phyloP scores from a whole-genome alignment of 2,888 invertebrate species.

The Caenorhabditis uteleia region DNA sequence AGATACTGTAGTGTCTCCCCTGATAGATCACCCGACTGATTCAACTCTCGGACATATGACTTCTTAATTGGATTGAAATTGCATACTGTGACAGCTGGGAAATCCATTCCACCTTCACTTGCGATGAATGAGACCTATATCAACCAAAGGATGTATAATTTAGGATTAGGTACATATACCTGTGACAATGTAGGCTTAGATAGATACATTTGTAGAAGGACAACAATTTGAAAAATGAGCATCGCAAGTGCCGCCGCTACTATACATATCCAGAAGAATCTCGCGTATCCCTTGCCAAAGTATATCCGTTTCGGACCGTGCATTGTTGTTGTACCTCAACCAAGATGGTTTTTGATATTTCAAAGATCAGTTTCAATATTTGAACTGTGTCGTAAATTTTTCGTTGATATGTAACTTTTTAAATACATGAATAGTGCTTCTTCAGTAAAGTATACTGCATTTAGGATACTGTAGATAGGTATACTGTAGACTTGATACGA shows the following conservation, averaged over 20 bases:
- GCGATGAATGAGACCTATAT: slow-evolving; percentile 57
- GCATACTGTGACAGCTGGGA: slow-evolving; percentile 63
- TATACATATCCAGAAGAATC: slow-evolving; percentile 39
- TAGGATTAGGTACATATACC: slow-evolving; percentile 7
- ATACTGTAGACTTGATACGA: too few relatives aligned
- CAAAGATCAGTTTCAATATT: too few relatives aligned
- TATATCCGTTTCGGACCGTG: slow-evolving; percentile 63
- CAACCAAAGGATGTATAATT: background rate
- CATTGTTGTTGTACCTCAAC: slow-evolving; percentile 60
- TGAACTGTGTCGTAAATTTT: too few relatives aligned
- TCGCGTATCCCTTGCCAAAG: slow-evolving; percentile 29
- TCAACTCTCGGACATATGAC: slow-evolving; percentile 47
- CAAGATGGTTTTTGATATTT: background rate
- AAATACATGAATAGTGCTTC: too few relatives aligned
- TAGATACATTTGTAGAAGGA: slow-evolving; percentile 34
- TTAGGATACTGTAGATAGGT: too few relatives aligned
- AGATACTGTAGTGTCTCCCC: slow-evolving; percentile 43
- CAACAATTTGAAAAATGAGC: slow-evolving; percentile 36
- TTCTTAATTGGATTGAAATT: slow-evolving; percentile 61
- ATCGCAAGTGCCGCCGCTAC: slow-evolving; percentile 24
- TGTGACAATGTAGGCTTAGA: slow-evolving; percentile 45
- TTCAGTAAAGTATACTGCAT: too few relatives aligned
- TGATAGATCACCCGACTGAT: slow-evolving; percentile 42
- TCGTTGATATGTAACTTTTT: too few relatives aligned
- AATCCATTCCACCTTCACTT: slow-evolving; percentile 59